These are phyloP conservation scores for Ornithoptera priamus DNA, from an alignment of 2,888 invertebrate species.

Conservation along the genomic window DNA sequence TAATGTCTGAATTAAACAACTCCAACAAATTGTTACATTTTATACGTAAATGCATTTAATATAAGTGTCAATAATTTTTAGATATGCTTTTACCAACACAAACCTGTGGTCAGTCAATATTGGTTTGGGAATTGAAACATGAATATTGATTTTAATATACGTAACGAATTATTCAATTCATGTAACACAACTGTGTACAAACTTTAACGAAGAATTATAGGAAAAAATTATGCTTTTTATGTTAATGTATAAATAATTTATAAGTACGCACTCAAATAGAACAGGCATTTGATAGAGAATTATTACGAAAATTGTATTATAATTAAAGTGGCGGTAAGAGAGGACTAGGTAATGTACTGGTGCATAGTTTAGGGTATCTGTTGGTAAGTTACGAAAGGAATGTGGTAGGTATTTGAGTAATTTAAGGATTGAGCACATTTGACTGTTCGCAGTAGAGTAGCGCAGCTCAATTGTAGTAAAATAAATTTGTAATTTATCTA, in stretches of 20 bases:
- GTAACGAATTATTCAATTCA: conserved; percentile 14
- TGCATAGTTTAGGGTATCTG: conserved; percentile 57
- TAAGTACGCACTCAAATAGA: conserved; percentile 35
- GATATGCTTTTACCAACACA: conserved; percentile 32
- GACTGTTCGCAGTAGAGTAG: conserved; percentile 78
- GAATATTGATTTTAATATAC: conserved; percentile 26
- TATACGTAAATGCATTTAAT: conserved; percentile 26
- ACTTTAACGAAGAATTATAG: conserved; percentile 30
- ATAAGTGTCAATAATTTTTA: conserved; percentile 34
- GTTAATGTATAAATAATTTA: conserved; percentile 37
- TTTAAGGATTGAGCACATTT: conserved; percentile 64
- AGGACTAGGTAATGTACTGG: conserved; percentile 50
- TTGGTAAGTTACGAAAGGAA: conserved; percentile 42
- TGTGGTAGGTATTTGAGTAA: conserved; percentile 40
- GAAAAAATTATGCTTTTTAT: conserved; percentile 40
- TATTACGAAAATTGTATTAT: conserved; percentile 14
- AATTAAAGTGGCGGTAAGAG: conserved; percentile 26
- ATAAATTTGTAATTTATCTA: conserved; percentile 77
- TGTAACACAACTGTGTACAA: conserved; percentile 38
- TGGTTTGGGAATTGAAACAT: conserved; percentile 59
- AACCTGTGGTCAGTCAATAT: conserved; percentile 46
- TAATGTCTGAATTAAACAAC: conserved; percentile 2
- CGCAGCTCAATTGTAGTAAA: conserved; percentile 77
- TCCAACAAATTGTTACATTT: conserved; percentile 18
- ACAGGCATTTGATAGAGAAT: conserved; percentile 35